phyloP scores from a whole-genome alignment of 1,140 invertebrate species.

The Penaeus japonicus region DNA sequence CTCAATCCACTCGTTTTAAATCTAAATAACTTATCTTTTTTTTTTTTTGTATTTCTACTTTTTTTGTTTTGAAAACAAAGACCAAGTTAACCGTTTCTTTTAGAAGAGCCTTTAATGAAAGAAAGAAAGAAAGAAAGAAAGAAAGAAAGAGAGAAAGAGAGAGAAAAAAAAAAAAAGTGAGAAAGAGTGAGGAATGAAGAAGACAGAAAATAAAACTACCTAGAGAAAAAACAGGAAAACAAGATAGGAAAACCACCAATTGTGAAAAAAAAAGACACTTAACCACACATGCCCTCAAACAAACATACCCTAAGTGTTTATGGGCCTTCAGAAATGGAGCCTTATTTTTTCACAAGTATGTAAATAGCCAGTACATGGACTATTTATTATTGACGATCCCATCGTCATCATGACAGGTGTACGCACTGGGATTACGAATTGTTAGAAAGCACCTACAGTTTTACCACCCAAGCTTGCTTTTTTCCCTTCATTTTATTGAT shows the following conservation, averaged over 20 bases:
- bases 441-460: conserved; percentile 50
- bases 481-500: conserved; percentile 39
- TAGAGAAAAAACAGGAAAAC: background rate
- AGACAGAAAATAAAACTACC: conserved; percentile 9
- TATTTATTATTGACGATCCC: conserved; percentile 36
- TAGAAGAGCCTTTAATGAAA: background rate
- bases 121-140: too few species aligned
- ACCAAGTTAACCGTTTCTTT: conserved; percentile 9
- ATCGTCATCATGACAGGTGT: conserved; percentile 20
- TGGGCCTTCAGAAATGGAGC: background rate
- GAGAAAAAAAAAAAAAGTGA: too few species aligned
- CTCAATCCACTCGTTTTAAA: too few species aligned
- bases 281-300: conserved; percentile 47
- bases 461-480: conserved; percentile 47
- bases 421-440: conserved; percentile 41
- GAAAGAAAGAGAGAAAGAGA: too few species aligned
- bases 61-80: background rate
- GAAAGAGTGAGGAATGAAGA: too few species aligned
- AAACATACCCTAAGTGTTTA: conserved; percentile 19
- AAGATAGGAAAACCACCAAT: conserved; percentile 10
- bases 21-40: too few species aligned
- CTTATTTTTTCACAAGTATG: conserved; percentile 20
- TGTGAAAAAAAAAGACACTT: conserved; percentile 42
- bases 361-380: conserved; percentile 44
- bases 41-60: too few species aligned